phyloP scores from a whole-genome alignment of 2,113 vertebrate genomes.

The Amblyornis subalaris region DNA sequence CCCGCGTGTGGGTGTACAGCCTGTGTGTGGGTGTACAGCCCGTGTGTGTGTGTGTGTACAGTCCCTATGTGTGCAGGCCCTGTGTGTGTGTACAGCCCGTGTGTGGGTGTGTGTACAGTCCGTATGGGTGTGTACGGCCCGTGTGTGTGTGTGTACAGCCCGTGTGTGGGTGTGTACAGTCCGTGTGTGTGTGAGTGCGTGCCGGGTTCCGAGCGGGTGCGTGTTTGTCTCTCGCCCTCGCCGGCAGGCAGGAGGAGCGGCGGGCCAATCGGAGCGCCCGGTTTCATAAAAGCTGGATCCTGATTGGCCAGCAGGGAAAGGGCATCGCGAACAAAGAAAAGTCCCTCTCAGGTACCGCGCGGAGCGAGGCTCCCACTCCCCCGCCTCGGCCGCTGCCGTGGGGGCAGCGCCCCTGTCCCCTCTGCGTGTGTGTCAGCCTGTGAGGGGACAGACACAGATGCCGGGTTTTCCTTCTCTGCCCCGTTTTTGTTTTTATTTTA shows the following conservation, averaged over 20 bases:
- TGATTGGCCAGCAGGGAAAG: constrained; percentile 74
- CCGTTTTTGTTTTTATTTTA: neutral
- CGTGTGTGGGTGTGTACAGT: too few relatives aligned
- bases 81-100: too few relatives aligned
- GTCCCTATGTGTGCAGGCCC: too few relatives aligned
- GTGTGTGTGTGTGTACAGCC: too few relatives aligned
- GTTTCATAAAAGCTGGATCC: constrained; percentile 80
- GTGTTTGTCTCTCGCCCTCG: constrained; percentile 65
- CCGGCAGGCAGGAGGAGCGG: constrained; percentile 72
- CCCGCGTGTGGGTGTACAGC: too few relatives aligned
- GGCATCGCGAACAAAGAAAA: constrained; percentile 84
- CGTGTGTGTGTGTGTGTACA: too few relatives aligned
- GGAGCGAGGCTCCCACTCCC: constrained; percentile 59
- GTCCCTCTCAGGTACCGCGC: constrained; percentile 78
- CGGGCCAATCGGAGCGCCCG: constrained; percentile 69
- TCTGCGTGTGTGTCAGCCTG: neutral
- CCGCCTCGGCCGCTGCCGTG: constrained; percentile 61
- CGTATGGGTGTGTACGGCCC: too few relatives aligned
- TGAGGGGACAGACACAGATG: neutral
- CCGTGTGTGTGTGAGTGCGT: neutral
- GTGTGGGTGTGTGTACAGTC: too few relatives aligned
- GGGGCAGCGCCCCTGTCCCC: constrained; percentile 44
- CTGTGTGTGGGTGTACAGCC: too few relatives aligned
- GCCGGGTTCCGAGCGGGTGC: constrained; percentile 41
- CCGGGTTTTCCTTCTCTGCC: neutral